These are phyloP conservation scores for Mustela nigripes DNA, from an alignment of 2,113 vertebrate species.

Conservation along the genomic window DNA sequence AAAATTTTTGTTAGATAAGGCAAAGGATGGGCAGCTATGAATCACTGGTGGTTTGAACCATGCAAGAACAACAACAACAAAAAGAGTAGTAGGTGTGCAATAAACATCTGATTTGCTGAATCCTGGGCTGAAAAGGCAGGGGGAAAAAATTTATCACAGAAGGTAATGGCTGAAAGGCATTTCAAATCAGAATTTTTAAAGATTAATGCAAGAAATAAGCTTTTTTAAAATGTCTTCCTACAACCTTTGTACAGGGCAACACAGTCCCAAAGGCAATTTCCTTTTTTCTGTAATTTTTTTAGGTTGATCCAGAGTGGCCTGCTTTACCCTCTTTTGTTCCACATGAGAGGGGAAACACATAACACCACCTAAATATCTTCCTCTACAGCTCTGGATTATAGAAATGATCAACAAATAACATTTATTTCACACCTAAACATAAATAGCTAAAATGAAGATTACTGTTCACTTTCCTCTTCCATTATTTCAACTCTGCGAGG, in stretches of 20 bases:
- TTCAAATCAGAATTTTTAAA: constrained; percentile 63
- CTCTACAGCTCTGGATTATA: constrained; percentile 87
- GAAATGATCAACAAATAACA: constrained; percentile 89
- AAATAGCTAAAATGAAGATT: constrained; percentile 91
- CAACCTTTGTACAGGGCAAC: constrained; percentile 67
- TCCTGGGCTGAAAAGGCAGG: constrained; percentile 54
- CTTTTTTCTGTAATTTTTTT: constrained; percentile 59
- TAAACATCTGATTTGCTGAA: constrained; percentile 86
- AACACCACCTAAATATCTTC: constrained; percentile 80
- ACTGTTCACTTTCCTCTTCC: constrained; percentile 91
- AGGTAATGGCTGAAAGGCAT: constrained; percentile 61
- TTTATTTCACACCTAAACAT: constrained; percentile 98
- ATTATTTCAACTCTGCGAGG: constrained; percentile 95
- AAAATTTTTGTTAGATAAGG: constrained; percentile 85
- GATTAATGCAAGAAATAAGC: constrained; percentile 74
- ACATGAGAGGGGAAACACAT: constrained; percentile 72
- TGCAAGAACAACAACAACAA: constrained; percentile 89
- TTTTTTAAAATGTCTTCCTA: constrained; percentile 82
- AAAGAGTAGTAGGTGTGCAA: constrained; percentile 87
- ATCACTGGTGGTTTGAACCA: constrained; percentile 87
- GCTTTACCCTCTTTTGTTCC: constrained; percentile 68
- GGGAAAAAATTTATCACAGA: constrained; percentile 56
- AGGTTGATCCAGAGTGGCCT: constrained; percentile 71
- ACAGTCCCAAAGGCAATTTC: constrained; percentile 75
- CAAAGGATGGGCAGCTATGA: constrained; percentile 86